These are phyloP conservation scores for Oenanthe melanoleuca DNA, from an alignment of 2,113 vertebrate species.

Conservation along the genomic window DNA sequence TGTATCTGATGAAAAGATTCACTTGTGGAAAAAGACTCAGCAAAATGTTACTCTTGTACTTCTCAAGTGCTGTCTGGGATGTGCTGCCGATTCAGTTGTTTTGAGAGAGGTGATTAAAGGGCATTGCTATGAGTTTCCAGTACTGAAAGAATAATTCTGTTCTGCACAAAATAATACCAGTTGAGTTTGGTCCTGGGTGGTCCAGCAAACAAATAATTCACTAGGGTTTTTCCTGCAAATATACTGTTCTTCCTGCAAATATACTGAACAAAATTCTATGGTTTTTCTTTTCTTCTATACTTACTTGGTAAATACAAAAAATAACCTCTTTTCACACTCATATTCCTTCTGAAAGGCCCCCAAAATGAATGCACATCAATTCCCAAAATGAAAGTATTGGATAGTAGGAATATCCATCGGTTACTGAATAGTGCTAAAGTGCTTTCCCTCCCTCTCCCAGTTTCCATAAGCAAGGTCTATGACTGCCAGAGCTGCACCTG, in stretches of 20 bases:
- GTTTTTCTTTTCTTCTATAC: background rate
- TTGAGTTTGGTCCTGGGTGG: background rate
- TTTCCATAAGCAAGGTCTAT: background rate
- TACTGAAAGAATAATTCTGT: background rate
- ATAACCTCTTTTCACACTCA: background rate
- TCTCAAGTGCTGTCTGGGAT: background rate
- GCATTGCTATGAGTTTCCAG: background rate
- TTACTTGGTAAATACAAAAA: background rate
- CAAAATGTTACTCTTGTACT: background rate
- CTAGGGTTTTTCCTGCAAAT: background rate
- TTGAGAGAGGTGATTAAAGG: background rate
- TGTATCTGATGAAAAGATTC: constrained; percentile 45
- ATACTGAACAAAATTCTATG: background rate
- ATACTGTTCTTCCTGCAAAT: background rate
- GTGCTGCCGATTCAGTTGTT: background rate
- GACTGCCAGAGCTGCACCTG: background rate
- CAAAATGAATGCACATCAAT: background rate
- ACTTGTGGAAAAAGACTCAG: background rate
- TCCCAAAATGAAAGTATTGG: background rate
- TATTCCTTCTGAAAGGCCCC: background rate
- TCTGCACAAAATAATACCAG: background rate
- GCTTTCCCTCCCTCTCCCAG: background rate
- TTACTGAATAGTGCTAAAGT: background rate
- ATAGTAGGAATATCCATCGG: background rate
- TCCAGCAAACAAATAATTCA: background rate